Conservation (phyloP, 1,140 invertebrate genomes). For the Zaprionus capensis region DNA sequence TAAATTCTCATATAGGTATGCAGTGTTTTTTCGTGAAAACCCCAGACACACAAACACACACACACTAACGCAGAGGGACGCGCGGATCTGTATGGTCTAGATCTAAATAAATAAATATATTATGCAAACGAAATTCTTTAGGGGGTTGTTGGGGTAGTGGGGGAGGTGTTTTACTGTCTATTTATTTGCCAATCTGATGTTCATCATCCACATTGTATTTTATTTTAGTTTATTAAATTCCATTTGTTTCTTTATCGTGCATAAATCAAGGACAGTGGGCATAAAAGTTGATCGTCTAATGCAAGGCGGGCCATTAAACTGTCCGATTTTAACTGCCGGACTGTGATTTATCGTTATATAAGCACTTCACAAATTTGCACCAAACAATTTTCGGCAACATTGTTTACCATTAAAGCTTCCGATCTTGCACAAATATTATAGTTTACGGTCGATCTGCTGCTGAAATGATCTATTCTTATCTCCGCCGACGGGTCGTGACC, state of each 20-base stretch:
- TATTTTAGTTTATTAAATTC: constrained; percentile 15
- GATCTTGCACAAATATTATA: constrained; percentile 38
- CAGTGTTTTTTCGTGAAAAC: not conserved
- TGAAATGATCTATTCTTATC: constrained; percentile 30
- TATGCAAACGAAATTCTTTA: constrained; percentile 28
- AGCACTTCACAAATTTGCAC: constrained; percentile 34
- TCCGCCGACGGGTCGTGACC: not conserved
- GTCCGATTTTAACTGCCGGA: constrained; percentile 26
- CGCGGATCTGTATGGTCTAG: constrained; percentile 4
- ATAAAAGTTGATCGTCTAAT: constrained; percentile 23
- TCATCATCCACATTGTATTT: constrained; percentile 3
- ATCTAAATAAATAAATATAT: constrained; percentile 50
- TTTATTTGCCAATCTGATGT: constrained; percentile 45
- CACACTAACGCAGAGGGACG: not conserved
- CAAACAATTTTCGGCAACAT: constrained; percentile 43
- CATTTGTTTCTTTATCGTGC: not conserved
- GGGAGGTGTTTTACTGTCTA: constrained; percentile 33
- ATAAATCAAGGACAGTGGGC: constrained; percentile 24
- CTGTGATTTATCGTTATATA: constrained; percentile 69
- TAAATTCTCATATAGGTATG: constrained; percentile 24
- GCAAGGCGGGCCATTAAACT: constrained; percentile 16
- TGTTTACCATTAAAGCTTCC: constrained; percentile 64
- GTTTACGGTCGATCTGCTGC: constrained; percentile 38
- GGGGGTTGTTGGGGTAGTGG: not conserved
- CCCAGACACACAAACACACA: constrained; percentile 11